A percentile compares a stretch with the other conserved stretches of the same genome.
Conservation (phyloP, 2,888 invertebrate species). For the Leptarthrus brevirostris region DNA sequence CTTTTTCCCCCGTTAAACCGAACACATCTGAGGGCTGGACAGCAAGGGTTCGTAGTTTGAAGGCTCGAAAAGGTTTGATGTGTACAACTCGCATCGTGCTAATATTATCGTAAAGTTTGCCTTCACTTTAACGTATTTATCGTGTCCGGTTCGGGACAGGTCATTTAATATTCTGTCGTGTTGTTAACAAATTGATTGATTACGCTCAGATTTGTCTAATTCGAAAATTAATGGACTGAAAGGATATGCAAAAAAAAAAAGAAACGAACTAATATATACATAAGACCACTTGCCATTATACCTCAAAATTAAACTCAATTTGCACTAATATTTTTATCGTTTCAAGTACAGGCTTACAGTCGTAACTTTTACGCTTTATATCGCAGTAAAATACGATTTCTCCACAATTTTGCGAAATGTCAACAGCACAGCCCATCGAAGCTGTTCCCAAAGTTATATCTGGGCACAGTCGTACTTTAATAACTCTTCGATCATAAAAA, state of each 20-base stretch:
- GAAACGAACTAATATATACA: no score
- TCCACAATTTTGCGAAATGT: background rate
- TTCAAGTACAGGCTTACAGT: background rate
- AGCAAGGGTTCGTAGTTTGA: background rate
- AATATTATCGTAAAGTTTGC: slow-evolving; percentile 36
- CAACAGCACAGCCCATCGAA: background rate
- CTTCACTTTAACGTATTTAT: slow-evolving; percentile 27
- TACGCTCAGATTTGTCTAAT: slow-evolving; percentile 25
- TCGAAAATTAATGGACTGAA: no score
- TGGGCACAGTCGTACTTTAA: slow-evolving; percentile 7
- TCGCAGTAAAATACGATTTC: slow-evolving; percentile 1
- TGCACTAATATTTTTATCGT: background rate
- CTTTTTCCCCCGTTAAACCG: background rate
- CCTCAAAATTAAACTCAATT: background rate
- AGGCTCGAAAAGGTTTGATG: background rate
- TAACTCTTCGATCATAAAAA: slow-evolving; percentile 11
- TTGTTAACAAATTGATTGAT: slow-evolving; percentile 33
- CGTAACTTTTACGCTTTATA: slow-evolving; percentile 15
- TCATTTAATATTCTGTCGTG: slow-evolving; percentile 32
- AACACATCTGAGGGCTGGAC: background rate
- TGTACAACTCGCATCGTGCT: background rate
- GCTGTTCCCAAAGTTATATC: slow-evolving; percentile 1
- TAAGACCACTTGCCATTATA: no score
- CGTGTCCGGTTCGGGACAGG: slow-evolving; percentile 30
- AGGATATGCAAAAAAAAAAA: no score